Evolutionary conservation across 2,797 vertebrate genomes (phyloP).

Genomic region (Takifugu ocellatus): DNA sequence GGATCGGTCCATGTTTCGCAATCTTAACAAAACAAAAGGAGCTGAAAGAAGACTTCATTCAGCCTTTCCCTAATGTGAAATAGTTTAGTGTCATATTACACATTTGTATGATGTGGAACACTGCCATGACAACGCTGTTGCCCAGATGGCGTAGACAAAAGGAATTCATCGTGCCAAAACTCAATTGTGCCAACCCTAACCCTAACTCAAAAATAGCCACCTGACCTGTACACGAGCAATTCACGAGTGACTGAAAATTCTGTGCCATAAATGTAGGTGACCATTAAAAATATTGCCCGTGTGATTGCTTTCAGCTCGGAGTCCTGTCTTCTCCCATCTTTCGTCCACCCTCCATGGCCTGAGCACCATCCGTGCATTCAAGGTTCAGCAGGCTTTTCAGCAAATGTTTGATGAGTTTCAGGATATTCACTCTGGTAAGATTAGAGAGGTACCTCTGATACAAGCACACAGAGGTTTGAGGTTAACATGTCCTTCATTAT

Average conservation of each 20-base stretch:
- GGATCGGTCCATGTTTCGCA: conserved; percentile 59
- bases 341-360: conserved; percentile 92
- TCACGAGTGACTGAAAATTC: no score
- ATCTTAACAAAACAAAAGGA: conserved; percentile 29
- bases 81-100: conserved; percentile 6
- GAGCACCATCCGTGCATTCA: conserved; percentile 91
- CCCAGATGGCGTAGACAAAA: no score
- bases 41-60: conserved; percentile 32
- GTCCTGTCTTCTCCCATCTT: conserved; percentile 94
- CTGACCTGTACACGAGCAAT: no score
- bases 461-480: neutral
- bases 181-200: no score
- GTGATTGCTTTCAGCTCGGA: conserved; percentile 75
- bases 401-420: conserved; percentile 88
- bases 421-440: conserved; percentile 89
- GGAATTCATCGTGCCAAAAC: no score
- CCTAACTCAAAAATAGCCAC: no score
- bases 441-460: neutral
- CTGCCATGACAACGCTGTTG: neutral
- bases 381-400: conserved; percentile 86
- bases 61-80: conserved; percentile 33
- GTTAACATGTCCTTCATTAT: neutral
- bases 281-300: neutral
- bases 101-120: conserved; percentile 11
- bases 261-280: no score